These are phyloP conservation scores for Catharus fuscescens DNA, from an alignment of 2,113 vertebrate genomes.

Conservation along the genomic window DNA sequence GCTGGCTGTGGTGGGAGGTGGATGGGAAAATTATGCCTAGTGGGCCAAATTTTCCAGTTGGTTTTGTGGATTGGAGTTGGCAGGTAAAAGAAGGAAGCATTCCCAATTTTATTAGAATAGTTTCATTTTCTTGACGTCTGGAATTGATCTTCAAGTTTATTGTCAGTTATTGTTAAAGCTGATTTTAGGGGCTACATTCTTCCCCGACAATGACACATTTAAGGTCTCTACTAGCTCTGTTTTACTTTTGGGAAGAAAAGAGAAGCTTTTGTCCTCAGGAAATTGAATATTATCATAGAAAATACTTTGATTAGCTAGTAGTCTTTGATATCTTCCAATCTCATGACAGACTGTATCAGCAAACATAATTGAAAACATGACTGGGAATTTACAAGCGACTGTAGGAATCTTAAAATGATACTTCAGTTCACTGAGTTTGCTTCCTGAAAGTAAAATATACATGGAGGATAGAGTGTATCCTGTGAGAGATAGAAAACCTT, in stretches of 20 bases:
- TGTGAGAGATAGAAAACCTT: neutral
- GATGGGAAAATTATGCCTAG: neutral
- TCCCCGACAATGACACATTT: neutral
- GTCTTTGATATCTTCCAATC: neutral
- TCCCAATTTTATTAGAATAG: neutral
- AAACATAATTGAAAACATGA: neutral
- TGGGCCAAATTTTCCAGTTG: neutral
- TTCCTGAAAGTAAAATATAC: neutral
- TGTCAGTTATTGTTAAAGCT: neutral
- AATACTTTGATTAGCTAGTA: neutral
- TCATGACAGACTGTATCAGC: neutral
- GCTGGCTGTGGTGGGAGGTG: neutral
- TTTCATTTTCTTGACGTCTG: neutral
- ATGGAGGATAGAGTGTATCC: neutral
- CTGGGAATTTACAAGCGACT: neutral
- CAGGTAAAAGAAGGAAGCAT: neutral
- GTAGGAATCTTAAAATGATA: neutral
- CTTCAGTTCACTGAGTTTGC: neutral
- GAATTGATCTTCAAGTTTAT: neutral
- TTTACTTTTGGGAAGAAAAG: neutral
- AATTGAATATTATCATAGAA: neutral
- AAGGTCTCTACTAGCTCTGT: neutral
- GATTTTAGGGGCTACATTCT: neutral
- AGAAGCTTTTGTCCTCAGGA: neutral
- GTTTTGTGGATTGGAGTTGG: neutral